Evolutionary conservation across 2,888 invertebrate species (phyloP), one percentile per base, ranked within the genome.

Genomic region (Portevinia maculata): DNA sequence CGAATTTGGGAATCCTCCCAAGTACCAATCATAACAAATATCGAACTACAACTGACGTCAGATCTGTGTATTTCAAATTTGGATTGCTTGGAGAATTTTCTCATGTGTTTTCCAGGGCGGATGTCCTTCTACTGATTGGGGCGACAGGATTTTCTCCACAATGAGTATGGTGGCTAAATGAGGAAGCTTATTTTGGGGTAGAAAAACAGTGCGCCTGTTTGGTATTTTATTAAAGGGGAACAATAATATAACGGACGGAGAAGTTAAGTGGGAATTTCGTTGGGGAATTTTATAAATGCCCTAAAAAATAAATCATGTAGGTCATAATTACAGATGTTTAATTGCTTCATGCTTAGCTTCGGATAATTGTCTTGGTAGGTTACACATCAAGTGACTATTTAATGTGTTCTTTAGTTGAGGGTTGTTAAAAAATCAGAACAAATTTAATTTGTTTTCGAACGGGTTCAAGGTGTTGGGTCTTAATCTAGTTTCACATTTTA

Each of bases 21-120:
- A n/a, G 86, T 88, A 90, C 90, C 88, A 90, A 88, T 88, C 90
- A 89, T 88, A 88, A 88, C 90, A 90, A 89, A 90, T 90, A 89
- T 90, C 90, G 89, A 89, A 89, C 89, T 88, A 88, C 88, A 89
- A 90, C 90, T 90, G 90, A 90, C 87, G 87, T 88, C 85, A 86
- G 86, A 84, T 86, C 67, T 84, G 70, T 83, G 81, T 75, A 83
- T 78, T 83, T 79, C 44, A 76, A 70, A 67, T 76, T 76, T 76
- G 50, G 37, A 62, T 52, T 24, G 48, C 60, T 34, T 78, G 71
- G 83, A 73, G 71, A 73, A 73, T 41, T 8, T 46, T 50, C 50
- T 64, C 74, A 74, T 50, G 37, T 52, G 59, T 41, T 48, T 17
- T 50, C 9, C 30, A 46, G 52, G 11, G 57, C 57, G 65, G 57